phyloP scores from a whole-genome alignment of 1,140 invertebrate genomes.

The Pseudobourletiella spinata region DNA sequence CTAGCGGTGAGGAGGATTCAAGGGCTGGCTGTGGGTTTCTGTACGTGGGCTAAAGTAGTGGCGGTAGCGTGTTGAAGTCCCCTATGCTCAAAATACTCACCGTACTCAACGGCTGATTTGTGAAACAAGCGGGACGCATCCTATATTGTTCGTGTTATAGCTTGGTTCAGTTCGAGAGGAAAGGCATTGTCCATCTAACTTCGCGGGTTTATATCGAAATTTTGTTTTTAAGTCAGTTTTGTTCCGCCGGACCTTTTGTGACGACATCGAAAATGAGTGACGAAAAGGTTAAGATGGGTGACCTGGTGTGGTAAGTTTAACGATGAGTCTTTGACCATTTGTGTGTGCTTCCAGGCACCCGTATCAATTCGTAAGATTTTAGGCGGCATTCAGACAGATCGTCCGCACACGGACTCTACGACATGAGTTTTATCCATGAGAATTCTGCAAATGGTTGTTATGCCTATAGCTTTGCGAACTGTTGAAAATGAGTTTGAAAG shows the following conservation, averaged over 20 bases:
- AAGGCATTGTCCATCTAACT: neutral
- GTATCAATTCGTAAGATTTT: too few relatives aligned
- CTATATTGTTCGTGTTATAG: neutral
- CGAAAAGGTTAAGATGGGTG: conserved; percentile 58
- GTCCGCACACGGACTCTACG: neutral
- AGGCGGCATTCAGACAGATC: neutral
- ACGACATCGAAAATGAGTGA: conserved; percentile 44
- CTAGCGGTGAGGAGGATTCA: too few relatives aligned
- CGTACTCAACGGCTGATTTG: neutral
- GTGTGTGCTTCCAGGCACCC: too few relatives aligned
- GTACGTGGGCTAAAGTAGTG: too few relatives aligned
- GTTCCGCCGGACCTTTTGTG: neutral
- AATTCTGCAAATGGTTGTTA: neutral
- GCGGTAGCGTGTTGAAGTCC: too few relatives aligned
- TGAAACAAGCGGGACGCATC: neutral
- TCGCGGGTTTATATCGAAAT: neutral
- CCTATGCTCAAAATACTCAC: neutral
- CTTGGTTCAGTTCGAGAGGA: neutral
- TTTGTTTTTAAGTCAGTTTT: neutral
- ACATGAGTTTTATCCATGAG: neutral
- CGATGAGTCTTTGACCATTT: too few relatives aligned
- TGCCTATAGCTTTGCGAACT: neutral
- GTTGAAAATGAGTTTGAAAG: too few relatives aligned
- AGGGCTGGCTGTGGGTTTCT: too few relatives aligned
- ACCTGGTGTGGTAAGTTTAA: conserved; percentile 68